Evolutionary conservation across 2,113 vertebrate genomes (phyloP).

Genomic region (Mormyrus iriodes): DNA sequence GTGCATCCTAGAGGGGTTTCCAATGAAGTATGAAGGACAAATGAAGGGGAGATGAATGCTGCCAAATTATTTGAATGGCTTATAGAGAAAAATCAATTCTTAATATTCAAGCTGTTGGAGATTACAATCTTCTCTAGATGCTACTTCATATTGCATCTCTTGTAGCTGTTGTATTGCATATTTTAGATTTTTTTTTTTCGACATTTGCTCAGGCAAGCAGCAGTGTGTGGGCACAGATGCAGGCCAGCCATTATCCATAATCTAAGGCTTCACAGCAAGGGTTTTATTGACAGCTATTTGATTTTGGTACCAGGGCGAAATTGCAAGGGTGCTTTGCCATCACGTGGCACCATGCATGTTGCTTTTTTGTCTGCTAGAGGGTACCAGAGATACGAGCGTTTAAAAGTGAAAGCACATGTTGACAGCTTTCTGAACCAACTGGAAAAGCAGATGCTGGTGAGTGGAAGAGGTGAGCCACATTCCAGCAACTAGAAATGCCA

Average conservation of each 20-base stretch:
- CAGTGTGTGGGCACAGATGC: neutral
- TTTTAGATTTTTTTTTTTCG: neutral
- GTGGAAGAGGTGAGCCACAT: neutral
- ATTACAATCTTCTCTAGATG: neutral
- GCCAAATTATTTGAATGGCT: neutral
- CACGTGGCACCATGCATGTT: neutral
- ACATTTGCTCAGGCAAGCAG: too few species aligned
- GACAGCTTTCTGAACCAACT: too few species aligned
- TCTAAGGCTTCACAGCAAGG: neutral
- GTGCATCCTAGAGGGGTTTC: slow-evolving; percentile 12
- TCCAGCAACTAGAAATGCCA: neutral
- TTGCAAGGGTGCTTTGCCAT: neutral
- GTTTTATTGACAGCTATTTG: neutral
- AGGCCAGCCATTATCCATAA: neutral
- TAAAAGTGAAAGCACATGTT: too few species aligned
- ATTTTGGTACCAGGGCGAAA: neutral
- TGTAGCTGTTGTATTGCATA: neutral
- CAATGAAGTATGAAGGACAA: neutral
- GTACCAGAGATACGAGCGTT: neutral
- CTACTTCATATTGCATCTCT: neutral
- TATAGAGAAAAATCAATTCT: slow-evolving; percentile 17
- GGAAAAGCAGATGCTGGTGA: neutral
- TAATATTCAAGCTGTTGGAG: slow-evolving; percentile 9
- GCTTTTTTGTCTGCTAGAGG: neutral
- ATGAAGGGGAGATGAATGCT: neutral